Conservation (phyloP, 2,113 vertebrate species). For the Stigmatopora nigra region DNA sequence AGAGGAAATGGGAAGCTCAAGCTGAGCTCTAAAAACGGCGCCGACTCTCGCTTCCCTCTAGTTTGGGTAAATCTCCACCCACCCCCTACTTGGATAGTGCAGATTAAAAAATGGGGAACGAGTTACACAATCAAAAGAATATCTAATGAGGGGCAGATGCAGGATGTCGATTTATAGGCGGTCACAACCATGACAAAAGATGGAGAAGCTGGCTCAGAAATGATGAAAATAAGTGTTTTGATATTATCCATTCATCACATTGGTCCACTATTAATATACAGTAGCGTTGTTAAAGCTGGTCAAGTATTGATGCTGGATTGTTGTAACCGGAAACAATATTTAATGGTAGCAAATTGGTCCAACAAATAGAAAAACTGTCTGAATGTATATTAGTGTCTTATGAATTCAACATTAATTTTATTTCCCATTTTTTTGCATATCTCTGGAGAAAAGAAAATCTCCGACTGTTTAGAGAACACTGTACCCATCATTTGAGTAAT, state of each 20-base stretch:
- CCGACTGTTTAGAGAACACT: background rate
- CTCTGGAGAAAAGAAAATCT: background rate
- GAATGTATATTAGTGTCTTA: too few species aligned
- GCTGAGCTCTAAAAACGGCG: constrained; percentile 26
- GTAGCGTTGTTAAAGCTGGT: too few species aligned
- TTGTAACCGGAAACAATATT: too few species aligned
- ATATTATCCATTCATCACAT: too few species aligned
- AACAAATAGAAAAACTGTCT: too few species aligned
- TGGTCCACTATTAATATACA: too few species aligned
- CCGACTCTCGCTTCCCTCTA: constrained; percentile 7
- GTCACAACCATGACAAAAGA: background rate
- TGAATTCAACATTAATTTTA: background rate
- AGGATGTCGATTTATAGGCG: constrained; percentile 3
- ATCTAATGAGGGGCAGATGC: constrained; percentile 4
- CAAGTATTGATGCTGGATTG: too few species aligned
- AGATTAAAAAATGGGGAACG: constrained; percentile 16
- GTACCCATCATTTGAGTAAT: too few species aligned
- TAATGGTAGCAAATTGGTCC: too few species aligned
- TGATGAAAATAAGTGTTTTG: too few species aligned
- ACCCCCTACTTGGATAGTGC: constrained; percentile 5
- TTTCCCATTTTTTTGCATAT: background rate
- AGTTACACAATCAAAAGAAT: constrained; percentile 8
- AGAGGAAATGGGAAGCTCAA: constrained; percentile 27
- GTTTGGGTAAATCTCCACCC: constrained; percentile 27
- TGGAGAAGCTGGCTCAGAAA: background rate